Evolutionary conservation across 2,797 vertebrate species (phyloP), one percentile per base, ranked within the genome.

Genomic region (Spinibarbus caldwelli): DNA sequence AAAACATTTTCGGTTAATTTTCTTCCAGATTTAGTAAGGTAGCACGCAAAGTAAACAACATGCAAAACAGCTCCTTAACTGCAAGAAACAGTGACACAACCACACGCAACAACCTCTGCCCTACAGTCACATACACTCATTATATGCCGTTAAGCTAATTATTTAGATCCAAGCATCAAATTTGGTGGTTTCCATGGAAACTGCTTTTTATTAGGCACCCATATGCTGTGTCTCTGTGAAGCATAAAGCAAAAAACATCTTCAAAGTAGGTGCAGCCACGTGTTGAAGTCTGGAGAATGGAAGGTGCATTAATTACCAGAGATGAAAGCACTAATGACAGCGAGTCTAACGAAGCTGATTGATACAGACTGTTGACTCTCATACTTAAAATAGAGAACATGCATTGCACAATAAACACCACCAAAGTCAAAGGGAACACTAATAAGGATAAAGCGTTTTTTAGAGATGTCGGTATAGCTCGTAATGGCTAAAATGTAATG

Each of bases 181-280:
- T 87, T 86, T 88, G 54, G 85, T 86, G 68, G 91, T 93, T 93
- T 90, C 92, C 90, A 92, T 92, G 90, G 92, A 92, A 92, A 93
- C 90, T 0, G 34, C 59, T 79, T 75, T 85, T 86, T 88, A 87
- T 79, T 70, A 87, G 64, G 85, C 86, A 87, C 89, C 91, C 90
- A 92, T 89, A 88, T 45, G 47, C 80, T 62, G 52, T 88, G 73
- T 73, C 80, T 88, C 77, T 83, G 66, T 71, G 17, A 45, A 89
- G 67, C 80, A 66, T 66, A 66, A 86, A 80, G 83, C 52, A 78
- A 78, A 87, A 73, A 79, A 64, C 15, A 86, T 73, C 78, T 80
- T 82, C 62, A 83, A 85, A 86, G 84, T 84, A 78, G 72, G 11
- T 85, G 54, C 72, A 79, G 47, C 76, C 10, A 5, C 23, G 5